Evolutionary conservation across 1,140 invertebrate genomes (phyloP).

Genomic region (Oreohelix idahoensis): DNA sequence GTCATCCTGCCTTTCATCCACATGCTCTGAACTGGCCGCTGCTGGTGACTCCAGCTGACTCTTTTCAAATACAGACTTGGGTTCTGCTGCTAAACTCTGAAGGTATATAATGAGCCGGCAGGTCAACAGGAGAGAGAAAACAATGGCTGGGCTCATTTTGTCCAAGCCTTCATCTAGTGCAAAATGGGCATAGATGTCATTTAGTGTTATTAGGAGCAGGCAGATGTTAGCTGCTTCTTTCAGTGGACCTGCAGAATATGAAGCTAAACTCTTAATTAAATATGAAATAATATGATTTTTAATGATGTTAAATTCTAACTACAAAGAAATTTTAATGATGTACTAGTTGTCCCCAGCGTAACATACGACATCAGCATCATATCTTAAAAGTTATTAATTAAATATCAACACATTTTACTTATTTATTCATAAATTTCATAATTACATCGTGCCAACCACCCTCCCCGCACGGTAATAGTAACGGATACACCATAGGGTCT

Average conservation of each 20-base stretch:
- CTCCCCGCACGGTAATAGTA: too few species aligned
- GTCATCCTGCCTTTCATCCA: conserved; percentile 25
- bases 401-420: too few species aligned
- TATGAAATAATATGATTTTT: background rate
- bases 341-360: too few species aligned
- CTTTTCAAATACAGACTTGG: conserved; percentile 53
- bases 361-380: too few species aligned
- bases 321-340: too few species aligned
- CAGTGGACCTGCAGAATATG: conserved; percentile 80
- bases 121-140: conserved; percentile 95
- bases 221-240: conserved; percentile 91
- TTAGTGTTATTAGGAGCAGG: conserved; percentile 85
- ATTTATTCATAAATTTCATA: too few species aligned
- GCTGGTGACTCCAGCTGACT: conserved; percentile 43
- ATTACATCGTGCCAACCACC: too few species aligned
- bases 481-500: too few species aligned
- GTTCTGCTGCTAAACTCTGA: conserved; percentile 55
- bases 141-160: conserved; percentile 90
- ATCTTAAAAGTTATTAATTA: too few species aligned
- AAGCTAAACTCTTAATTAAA: too few species aligned
- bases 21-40: background rate
- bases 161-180: conserved; percentile 94
- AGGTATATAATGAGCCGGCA: conserved; percentile 86
- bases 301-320: too few species aligned
- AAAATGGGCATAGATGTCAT: conserved; percentile 93